These are phyloP conservation scores for Calonectris borealis DNA, from an alignment of 2,113 vertebrate genomes.

Conservation along the genomic window DNA sequence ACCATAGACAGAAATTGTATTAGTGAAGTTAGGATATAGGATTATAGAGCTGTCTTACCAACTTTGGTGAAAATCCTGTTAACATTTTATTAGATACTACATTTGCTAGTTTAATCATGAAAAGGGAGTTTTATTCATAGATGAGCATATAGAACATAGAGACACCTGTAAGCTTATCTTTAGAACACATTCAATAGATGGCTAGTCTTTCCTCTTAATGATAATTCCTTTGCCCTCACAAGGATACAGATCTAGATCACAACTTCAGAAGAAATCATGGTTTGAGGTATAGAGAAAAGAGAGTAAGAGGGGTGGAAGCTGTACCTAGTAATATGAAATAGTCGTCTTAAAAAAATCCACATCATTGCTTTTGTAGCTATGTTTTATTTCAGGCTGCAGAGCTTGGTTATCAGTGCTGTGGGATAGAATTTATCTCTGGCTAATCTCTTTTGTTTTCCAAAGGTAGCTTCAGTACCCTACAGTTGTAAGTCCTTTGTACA, in stretches of 20 bases:
- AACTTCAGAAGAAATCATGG: not conserved
- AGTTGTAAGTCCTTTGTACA: not conserved
- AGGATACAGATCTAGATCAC: not conserved
- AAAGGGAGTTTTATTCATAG: not conserved
- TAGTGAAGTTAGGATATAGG: not conserved
- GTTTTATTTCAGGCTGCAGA: not conserved
- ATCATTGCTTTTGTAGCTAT: not conserved
- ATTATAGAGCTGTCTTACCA: not conserved
- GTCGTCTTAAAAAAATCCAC: accelerated
- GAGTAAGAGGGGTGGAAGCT: not conserved
- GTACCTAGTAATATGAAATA: not conserved
- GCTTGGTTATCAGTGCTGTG: not conserved
- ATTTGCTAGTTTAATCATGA: not conserved
- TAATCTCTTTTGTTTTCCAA: not conserved
- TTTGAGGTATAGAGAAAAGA: not conserved
- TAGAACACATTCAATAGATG: not conserved
- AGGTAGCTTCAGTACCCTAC: not conserved
- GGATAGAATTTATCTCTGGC: not conserved
- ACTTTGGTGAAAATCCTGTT: not conserved
- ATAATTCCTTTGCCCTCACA: not conserved
- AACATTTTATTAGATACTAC: not conserved
- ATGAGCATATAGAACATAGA: not conserved
- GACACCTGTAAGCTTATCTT: not conserved
- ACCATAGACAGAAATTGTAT: not conserved
- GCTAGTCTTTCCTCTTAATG: not conserved